Percentiles rank a stretch among this genome's conserved stretches.
Conservation (phyloP, 2,797 vertebrate species). For the Amblyraja radiata region DNA sequence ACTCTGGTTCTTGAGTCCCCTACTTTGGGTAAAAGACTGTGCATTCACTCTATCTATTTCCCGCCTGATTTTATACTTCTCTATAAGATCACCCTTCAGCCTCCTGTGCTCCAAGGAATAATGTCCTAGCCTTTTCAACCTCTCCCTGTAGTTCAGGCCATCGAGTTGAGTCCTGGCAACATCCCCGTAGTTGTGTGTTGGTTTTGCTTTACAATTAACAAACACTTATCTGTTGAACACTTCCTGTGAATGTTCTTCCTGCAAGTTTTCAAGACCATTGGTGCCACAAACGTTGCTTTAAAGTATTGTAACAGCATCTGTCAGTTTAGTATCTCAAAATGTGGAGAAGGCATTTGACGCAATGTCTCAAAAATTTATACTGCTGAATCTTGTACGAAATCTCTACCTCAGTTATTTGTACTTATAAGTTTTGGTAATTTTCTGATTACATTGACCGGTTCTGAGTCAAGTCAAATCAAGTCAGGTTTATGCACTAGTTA, state of each 20-base stretch:
- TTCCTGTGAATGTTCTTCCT: neutral
- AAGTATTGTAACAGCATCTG: neutral
- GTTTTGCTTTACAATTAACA: neutral
- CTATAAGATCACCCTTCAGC: too few relatives aligned
- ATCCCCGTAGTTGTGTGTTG: neutral
- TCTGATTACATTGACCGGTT: neutral
- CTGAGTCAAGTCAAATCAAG: neutral
- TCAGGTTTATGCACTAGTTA: too few relatives aligned
- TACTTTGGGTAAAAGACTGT: too few relatives aligned
- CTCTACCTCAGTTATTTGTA: neutral
- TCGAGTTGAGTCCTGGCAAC: too few relatives aligned
- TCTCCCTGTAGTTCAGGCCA: too few relatives aligned
- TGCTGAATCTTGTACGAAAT: neutral
- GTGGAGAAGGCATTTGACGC: neutral
- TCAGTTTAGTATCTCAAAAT: neutral
- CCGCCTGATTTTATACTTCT: too few relatives aligned
- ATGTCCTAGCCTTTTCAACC: too few relatives aligned
- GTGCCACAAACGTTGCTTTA: neutral
- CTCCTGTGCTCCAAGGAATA: too few relatives aligned
- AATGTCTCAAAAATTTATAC: neutral
- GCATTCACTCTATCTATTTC: too few relatives aligned
- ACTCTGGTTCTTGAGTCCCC: too few relatives aligned
- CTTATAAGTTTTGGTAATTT: neutral
- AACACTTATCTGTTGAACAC: neutral
- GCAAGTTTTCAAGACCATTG: neutral